Conservation (phyloP, 2,113 vertebrate species). For the Echinops telfairi region DNA sequence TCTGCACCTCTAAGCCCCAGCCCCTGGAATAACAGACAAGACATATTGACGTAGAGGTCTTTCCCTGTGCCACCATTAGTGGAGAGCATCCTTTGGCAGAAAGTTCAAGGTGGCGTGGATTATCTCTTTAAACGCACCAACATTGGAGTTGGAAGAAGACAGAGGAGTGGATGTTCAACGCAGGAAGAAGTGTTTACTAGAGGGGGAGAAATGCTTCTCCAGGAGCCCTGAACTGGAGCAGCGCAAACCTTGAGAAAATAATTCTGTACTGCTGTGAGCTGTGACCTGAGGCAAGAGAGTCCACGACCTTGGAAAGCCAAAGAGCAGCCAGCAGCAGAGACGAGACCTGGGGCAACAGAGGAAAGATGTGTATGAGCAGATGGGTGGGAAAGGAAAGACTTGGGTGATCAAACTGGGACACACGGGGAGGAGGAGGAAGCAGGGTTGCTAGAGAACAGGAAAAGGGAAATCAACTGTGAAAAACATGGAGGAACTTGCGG, state of each 20-base stretch:
- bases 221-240: background rate
- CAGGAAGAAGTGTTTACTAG: background rate
- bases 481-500: background rate
- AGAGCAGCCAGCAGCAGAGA: background rate
- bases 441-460: background rate
- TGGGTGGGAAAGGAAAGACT: background rate
- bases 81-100: background rate
- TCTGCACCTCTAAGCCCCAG: background rate
- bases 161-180: background rate
- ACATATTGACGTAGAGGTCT: background rate
- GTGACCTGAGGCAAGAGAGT: background rate
- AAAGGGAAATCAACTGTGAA: background rate
- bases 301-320: background rate
- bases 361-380: background rate
- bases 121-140: background rate
- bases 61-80: background rate
- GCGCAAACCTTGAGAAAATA: background rate
- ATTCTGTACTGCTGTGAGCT: background rate
- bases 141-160: background rate
- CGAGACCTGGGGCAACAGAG: background rate
- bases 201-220: background rate
- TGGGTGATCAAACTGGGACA: too few species aligned
- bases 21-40: background rate
- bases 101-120: background rate
- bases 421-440: fast-evolving